Conservation (phyloP, 2,888 invertebrate genomes). For the Papilio demoleus region DNA sequence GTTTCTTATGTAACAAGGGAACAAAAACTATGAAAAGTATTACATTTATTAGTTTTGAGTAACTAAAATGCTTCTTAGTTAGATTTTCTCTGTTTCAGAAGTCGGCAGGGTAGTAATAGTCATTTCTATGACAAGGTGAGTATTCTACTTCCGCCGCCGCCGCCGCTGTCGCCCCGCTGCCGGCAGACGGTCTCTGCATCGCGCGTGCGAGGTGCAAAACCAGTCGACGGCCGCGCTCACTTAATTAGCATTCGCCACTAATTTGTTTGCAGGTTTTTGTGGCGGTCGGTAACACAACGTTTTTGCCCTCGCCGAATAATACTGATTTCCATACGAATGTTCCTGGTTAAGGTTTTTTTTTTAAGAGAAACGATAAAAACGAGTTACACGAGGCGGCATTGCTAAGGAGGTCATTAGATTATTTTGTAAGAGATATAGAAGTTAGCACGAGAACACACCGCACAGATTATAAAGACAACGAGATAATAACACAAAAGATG, state of each 20-base stretch:
- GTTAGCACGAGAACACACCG: neutral
- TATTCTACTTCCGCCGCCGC: neutral
- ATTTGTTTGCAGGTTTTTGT: constrained; percentile 29
- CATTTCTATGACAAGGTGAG: neutral
- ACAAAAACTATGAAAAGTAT: neutral
- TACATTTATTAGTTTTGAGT: too few relatives aligned
- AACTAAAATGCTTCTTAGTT: too few relatives aligned
- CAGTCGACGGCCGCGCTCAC: neutral
- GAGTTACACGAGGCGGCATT: constrained; percentile 10
- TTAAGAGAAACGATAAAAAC: constrained; percentile 1
- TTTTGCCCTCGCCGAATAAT: constrained; percentile 6
- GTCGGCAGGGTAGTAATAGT: too few relatives aligned
- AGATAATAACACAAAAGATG: neutral
- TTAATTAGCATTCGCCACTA: constrained; percentile 27
- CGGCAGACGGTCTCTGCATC: neutral
- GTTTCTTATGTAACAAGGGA: neutral
- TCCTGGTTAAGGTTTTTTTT: constrained; percentile 13
- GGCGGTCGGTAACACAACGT: neutral
- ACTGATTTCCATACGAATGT: constrained; percentile 3
- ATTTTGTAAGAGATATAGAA: neutral
- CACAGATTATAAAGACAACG: neutral
- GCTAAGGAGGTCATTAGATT: neutral
- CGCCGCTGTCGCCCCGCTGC: neutral
- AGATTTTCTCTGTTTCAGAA: too few relatives aligned
- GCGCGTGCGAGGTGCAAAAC: constrained; percentile 12